Evolutionary conservation across 1,140 invertebrate genomes (phyloP), one percentile per base, ranked within the genome.

Genomic region (Manduca sexta): DNA sequence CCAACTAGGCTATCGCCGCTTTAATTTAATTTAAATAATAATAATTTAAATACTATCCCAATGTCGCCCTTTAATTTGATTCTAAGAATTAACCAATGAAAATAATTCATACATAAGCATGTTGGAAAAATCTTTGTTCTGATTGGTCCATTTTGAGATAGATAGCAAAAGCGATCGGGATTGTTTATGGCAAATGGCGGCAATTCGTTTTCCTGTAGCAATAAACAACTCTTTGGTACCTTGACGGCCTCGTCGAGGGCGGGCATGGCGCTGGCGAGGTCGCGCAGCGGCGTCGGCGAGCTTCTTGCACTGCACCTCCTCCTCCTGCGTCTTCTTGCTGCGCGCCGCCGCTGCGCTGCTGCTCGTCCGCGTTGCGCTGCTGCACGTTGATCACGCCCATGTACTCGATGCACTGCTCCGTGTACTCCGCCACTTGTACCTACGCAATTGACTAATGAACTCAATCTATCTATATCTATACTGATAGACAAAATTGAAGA

Each of bases 231-330:
- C 31, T 11, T 14, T 51, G 33, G 26, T 51, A 93, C 93, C 81
- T 90, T 90, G 52, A 93, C 90, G 33, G 94, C 95, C 72, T 95
- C 94, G 37, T 95, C 90, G 1, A 96, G 74, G 3, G 94, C 93
- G 1, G 95, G 95, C 86, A 96, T 90, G n/a, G 94, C 94, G 61
- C 91, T 90, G 55, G 92, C 91, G 12, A 97, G 83, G 86, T 96
- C 94, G 17, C 90, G 88, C 69, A 93, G 90, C 95, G 11, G 93
- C 86, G 49, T 92, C 91, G 1, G 93, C 93, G 65, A 96, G 89
- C 68, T 91, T 89, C 74, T 93, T 91, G 78, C 93, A 95, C 59
- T 91, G 91, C 5, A 88, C 86, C 74, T 95, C 93, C 73, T 96
- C 95, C 64, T 94, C 92, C 29, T 80, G 87, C 35, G 96, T 96